phyloP scores from a whole-genome alignment of 64 coral and sea anemone genomes.

The Astreopora myriophthalma region DNA sequence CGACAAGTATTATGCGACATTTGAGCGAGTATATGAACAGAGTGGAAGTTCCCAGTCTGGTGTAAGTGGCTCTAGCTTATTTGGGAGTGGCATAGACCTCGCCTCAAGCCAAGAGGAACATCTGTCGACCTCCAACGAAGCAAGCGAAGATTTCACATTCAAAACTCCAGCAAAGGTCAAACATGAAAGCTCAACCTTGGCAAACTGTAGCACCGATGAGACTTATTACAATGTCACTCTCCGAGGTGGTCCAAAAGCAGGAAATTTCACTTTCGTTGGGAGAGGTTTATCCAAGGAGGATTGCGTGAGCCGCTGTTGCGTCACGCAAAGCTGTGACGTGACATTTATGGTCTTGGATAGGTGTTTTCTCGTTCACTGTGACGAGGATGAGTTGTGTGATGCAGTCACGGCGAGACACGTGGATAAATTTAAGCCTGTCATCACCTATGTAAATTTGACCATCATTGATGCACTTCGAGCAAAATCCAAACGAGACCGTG shows the following conservation, averaged over 20 bases:
- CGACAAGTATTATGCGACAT: background rate
- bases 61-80: background rate
- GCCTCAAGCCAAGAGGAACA: background rate
- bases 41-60: background rate
- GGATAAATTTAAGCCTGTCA: constrained; percentile 8
- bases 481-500: background rate
- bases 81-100: background rate
- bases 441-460: constrained; percentile 13
- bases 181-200: too few species aligned
- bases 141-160: background rate
- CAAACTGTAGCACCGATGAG: background rate
- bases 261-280: constrained; percentile 50
- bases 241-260: constrained; percentile 32
- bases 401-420: constrained; percentile 1
- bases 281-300: constrained; percentile 19
- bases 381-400: constrained; percentile 17
- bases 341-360: constrained; percentile 60
- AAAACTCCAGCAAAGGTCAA: background rate
- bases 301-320: constrained; percentile 54
- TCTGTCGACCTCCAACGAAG: background rate
- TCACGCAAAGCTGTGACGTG: constrained; percentile 31
- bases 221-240: constrained; percentile 36
- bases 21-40: background rate
- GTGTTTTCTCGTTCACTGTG: constrained; percentile 60
- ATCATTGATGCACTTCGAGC: background rate